Evolutionary conservation across 2,113 vertebrate species (phyloP).

Genomic region (Hippocampus comes): DNA sequence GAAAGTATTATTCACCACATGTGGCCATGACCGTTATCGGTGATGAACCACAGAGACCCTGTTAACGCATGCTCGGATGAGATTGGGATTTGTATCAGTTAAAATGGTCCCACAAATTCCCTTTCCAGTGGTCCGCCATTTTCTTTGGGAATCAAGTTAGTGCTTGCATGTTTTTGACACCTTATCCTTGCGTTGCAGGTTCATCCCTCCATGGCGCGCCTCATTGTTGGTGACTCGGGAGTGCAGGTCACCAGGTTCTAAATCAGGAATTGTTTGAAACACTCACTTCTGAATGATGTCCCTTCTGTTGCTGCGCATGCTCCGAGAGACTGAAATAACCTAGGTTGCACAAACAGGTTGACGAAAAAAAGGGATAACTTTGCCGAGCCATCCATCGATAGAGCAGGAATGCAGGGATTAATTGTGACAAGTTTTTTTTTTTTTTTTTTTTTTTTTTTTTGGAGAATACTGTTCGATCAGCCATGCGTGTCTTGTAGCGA

Average conservation of each 20-base stretch:
- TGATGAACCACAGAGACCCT: too few species aligned
- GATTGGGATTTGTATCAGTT: too few species aligned
- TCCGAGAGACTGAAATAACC: constrained; percentile 47
- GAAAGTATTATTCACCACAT: too few species aligned
- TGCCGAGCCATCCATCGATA: constrained; percentile 48
- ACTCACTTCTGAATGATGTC: constrained; percentile 52
- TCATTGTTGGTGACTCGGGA: constrained; percentile 75
- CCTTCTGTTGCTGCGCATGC: constrained; percentile 44
- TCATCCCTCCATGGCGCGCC: constrained; percentile 73
- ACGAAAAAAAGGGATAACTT: constrained; percentile 67
- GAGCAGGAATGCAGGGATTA: constrained; percentile 57
- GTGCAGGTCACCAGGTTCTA: constrained; percentile 73
- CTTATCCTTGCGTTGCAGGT: constrained; percentile 49
- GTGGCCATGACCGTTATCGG: too few species aligned
- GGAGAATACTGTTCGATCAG: too few species aligned
- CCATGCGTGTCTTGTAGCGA: too few species aligned
- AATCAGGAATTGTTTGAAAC: constrained; percentile 49
- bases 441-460: too few species aligned
- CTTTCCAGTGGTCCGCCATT: too few species aligned
- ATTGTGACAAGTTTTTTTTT: constrained; percentile 22
- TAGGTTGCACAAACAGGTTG: constrained; percentile 59
- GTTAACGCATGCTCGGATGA: too few species aligned
- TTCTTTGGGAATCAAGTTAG: too few species aligned
- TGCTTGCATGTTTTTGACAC: background rate
- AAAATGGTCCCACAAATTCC: too few species aligned